Conservation (phyloP, 2,888 invertebrate species). For the Drosophila kokeensis region DNA sequence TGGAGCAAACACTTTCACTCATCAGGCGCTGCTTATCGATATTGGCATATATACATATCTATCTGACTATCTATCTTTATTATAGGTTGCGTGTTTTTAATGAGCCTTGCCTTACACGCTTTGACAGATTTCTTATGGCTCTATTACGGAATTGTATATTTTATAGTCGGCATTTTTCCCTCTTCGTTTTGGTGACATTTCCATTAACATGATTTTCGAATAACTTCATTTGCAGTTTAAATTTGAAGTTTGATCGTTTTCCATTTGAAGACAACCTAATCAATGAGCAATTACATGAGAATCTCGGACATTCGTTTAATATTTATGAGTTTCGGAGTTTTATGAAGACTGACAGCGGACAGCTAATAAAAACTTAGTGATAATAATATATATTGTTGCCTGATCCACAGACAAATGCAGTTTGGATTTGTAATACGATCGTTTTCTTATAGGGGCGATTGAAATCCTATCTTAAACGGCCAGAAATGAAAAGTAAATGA, state of each 20-base stretch:
- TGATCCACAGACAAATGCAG: conserved; percentile 28
- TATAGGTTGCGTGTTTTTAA: conserved; percentile 40
- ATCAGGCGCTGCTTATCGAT: conserved; percentile 27
- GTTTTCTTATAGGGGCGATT: conserved; percentile 50
- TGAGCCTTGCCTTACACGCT: conserved; percentile 32
- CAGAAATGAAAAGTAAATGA: not conserved
- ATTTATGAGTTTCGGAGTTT: conserved; percentile 34
- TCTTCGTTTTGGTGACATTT: conserved; percentile 13
- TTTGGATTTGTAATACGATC: conserved; percentile 56
- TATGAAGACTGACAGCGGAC: conserved; percentile 69
- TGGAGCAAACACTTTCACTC: conserved; percentile 63
- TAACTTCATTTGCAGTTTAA: not conserved
- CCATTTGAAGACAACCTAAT: conserved; percentile 48
- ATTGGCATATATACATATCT: conserved; percentile 9
- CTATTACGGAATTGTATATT: conserved; percentile 43
- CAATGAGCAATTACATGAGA: conserved; percentile 51
- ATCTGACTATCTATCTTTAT: conserved; percentile 33
- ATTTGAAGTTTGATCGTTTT: not conserved
- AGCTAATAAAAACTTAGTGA: conserved; percentile 52
- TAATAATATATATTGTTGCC: conserved; percentile 36
- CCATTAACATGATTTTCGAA: conserved; percentile 2
- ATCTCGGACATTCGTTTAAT: conserved; percentile 42
- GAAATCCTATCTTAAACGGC: conserved; percentile 38
- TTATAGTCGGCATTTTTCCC: conserved; percentile 21
- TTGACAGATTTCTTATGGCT: conserved; percentile 59